Evolutionary conservation across 2,797 vertebrate genomes (phyloP), one percentile per base, ranked within the genome.

Genomic region (Cryptoblepharus egeriae): DNA sequence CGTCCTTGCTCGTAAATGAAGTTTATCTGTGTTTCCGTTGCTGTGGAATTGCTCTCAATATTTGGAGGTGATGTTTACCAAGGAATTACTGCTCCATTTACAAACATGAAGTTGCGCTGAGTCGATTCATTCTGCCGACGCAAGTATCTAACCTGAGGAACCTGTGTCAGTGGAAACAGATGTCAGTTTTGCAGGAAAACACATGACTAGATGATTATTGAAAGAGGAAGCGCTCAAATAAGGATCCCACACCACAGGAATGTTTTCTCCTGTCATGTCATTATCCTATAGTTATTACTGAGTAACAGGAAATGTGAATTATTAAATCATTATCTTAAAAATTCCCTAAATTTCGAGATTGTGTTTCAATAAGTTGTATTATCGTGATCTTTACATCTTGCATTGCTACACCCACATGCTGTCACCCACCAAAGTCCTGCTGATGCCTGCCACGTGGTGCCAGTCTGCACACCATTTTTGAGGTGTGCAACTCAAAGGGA

Each of bases 1-100:
- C 79, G 70, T 74, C 71, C 3, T 30, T n/a, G 49, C 30, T 78
- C 55, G 82, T 35, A 68, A 82, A 63, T 52, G 42, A 28, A 2
- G 16, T 88, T 85, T 35, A 68, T 75, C 26, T 32, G 42, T 67
- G 60, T 67, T 75, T 75, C 28, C n/a, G 72, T 81, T 65, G 61
- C 80, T 63, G 75, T 81, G 72, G 80, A 22, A 39, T 81, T 63
- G 16, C 58, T 39, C 49, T 68, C 35, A 81, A 58, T 67, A 68
- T 82, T 68, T 72, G 75, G 71, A 87, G 28, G 18, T n/a, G 16
- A 4, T 5, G 57, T 74, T 89, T 85, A 77, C 52, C 15, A n/a
- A 22, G 11, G 8, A 1, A 75, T 79, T 63, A 83, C 58, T 24
- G 61, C 64, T 76, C 75, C 28, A 22, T 60, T 79, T 83, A 68